Evolutionary conservation across 2,888 invertebrate genomes (phyloP).

Genomic region (Drosophila differens): DNA sequence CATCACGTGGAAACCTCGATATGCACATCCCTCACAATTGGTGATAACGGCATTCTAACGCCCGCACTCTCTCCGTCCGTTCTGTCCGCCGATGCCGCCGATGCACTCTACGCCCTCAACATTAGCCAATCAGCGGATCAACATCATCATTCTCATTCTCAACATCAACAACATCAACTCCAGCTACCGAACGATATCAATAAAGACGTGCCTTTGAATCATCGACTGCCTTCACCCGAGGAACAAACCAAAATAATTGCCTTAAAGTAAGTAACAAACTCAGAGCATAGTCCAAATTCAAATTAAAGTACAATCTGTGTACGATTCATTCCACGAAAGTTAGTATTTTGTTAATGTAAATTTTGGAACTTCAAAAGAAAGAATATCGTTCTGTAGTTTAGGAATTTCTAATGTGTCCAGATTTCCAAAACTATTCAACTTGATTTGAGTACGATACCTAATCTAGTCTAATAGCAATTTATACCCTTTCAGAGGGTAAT

Average conservation of each 20-base stretch:
- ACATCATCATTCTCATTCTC: slow-evolving; percentile 49
- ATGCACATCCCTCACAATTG: slow-evolving; percentile 84
- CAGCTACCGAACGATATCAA: slow-evolving; percentile 84
- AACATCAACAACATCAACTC: slow-evolving; percentile 63
- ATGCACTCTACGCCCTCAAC: slow-evolving; percentile 83
- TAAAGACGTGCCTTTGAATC: slow-evolving; percentile 89
- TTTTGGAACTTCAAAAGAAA: neutral
- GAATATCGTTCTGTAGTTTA: neutral
- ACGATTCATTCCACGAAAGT: neutral
- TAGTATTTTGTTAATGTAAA: neutral
- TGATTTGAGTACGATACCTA: neutral
- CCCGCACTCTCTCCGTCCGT: slow-evolving; percentile 85
- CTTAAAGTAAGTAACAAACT: slow-evolving; percentile 88
- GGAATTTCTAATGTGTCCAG: neutral
- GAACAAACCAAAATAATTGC: slow-evolving; percentile 94
- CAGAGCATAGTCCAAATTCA: neutral
- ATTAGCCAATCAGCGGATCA: slow-evolving; percentile 79
- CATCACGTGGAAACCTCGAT: slow-evolving; percentile 88
- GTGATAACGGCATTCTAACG: slow-evolving; percentile 83
- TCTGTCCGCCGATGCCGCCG: slow-evolving; percentile 84
- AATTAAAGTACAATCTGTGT: neutral
- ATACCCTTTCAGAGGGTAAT: neutral
- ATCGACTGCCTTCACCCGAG: slow-evolving; percentile 94
- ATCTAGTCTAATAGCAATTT: neutral
- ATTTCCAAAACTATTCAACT: neutral